These are phyloP conservation scores for Poeciliopsis retropinna DNA, from an alignment of 2,113 vertebrate genomes.

Conservation along the genomic window DNA sequence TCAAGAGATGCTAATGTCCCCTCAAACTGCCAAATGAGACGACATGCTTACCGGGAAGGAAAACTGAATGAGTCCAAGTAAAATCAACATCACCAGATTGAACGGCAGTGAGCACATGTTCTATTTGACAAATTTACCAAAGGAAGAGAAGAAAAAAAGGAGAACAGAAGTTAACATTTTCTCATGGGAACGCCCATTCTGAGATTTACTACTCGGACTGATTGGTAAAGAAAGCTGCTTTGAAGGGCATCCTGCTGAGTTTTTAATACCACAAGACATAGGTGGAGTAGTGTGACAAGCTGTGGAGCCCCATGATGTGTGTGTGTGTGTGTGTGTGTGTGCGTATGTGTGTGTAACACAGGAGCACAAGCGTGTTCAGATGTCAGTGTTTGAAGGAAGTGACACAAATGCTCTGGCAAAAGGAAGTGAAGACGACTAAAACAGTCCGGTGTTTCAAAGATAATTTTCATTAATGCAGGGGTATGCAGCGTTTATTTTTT, in stretches of 20 bases:
- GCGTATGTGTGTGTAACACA: not conserved
- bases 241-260: not conserved
- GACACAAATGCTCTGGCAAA: not conserved
- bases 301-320: not conserved
- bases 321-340: not conserved
- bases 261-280: not conserved
- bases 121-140: slow-evolving; percentile 25
- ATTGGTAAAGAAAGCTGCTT: not conserved
- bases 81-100: not conserved
- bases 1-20: not conserved
- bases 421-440: not conserved
- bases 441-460: not conserved
- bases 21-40: too few relatives aligned
- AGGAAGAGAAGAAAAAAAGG: not conserved
- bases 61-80: not conserved
- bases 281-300: not conserved
- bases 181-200: not conserved
- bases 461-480: not conserved
- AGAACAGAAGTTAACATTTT: not conserved
- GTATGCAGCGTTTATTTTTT: too few relatives aligned
- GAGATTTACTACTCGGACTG: not conserved
- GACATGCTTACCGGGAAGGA: not conserved
- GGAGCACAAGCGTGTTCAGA: not conserved
- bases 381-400: not conserved
- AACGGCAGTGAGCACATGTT: not conserved